phyloP scores from a whole-genome alignment of 53 echinoderm and acorn worm genomes.

The Mesocentrotus franciscanus region DNA sequence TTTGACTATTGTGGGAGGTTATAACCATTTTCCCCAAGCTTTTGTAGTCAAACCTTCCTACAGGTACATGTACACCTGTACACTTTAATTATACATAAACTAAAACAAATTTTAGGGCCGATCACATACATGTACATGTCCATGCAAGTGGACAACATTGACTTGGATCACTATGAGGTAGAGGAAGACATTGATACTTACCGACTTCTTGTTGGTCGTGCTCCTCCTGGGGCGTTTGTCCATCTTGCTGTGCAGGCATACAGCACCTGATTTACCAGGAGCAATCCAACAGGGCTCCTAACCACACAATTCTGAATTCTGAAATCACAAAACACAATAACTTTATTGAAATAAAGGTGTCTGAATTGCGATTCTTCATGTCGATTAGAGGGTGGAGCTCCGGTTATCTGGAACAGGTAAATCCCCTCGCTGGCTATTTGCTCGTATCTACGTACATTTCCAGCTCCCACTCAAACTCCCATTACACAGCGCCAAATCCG shows the following conservation, averaged over 20 bases:
- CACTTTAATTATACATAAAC: no score
- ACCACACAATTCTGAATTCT: not conserved
- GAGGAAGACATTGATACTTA: not conserved
- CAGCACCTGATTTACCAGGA: conserved; percentile 58
- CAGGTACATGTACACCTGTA: no score
- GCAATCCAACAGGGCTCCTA: conserved; percentile 33
- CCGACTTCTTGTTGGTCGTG: conserved; percentile 54
- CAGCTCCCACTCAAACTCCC: not conserved
- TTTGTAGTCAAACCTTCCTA: no score
- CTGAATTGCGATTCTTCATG: not conserved
- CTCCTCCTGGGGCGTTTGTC: conserved; percentile 66
- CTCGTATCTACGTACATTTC: conserved; percentile 10
- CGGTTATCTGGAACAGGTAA: not conserved
- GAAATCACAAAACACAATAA: not conserved
- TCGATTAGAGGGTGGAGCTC: not conserved
- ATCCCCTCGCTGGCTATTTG: conserved; percentile 13
- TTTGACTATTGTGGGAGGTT: no score
- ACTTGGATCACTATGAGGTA: no score
- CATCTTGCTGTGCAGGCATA: conserved; percentile 58
- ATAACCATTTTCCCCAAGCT: no score
- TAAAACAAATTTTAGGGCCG: no score
- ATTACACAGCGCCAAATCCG: conserved; percentile 8
- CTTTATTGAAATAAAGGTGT: not conserved
- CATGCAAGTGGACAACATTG: not conserved
- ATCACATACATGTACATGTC: not conserved